phyloP scores from a whole-genome alignment of 2,888 invertebrate genomes.

The Drosophila neoperkinsi region DNA sequence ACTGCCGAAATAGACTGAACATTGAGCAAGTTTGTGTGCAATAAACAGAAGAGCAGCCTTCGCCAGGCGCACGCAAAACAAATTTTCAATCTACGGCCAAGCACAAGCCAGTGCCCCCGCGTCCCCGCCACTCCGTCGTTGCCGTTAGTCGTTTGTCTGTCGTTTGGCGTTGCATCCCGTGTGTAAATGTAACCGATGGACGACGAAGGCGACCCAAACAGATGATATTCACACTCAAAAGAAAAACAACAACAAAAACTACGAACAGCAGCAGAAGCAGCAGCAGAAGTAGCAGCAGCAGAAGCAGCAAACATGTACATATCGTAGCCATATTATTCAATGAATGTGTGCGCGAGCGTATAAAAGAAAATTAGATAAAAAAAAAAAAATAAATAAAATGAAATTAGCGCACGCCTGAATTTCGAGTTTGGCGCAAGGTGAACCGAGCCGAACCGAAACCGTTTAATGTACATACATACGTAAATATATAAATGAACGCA shows the following conservation, averaged over 20 bases:
- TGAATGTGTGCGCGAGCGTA: constrained; percentile 67
- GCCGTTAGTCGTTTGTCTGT: constrained; percentile 53
- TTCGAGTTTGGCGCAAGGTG: constrained; percentile 76
- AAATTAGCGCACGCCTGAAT: constrained; percentile 78
- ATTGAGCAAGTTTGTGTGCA: constrained; percentile 62
- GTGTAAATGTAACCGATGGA: constrained; percentile 66
- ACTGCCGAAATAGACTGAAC: constrained; percentile 58
- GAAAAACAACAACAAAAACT: constrained; percentile 52
- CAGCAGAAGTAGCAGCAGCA: constrained; percentile 34
- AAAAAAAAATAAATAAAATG: constrained; percentile 46
- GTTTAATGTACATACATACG: constrained; percentile 40
- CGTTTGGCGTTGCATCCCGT: constrained; percentile 57
- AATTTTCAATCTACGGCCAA: constrained; percentile 55
- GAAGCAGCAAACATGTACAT: constrained; percentile 58
- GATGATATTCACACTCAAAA: constrained; percentile 63
- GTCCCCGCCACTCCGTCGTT: constrained; percentile 22
- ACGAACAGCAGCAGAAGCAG: constrained; percentile 47
- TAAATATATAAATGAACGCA: constrained; percentile 1
- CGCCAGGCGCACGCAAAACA: constrained; percentile 32
- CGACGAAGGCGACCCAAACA: constrained; percentile 67
- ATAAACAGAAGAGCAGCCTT: constrained; percentile 40
- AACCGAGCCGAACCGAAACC: constrained; percentile 54
- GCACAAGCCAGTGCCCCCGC: constrained; percentile 48
- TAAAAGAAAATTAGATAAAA: constrained; percentile 74
- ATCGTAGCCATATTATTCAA: constrained; percentile 65